phyloP scores from a whole-genome alignment of 2,113 vertebrate species.

The Eulemur macaco region DNA sequence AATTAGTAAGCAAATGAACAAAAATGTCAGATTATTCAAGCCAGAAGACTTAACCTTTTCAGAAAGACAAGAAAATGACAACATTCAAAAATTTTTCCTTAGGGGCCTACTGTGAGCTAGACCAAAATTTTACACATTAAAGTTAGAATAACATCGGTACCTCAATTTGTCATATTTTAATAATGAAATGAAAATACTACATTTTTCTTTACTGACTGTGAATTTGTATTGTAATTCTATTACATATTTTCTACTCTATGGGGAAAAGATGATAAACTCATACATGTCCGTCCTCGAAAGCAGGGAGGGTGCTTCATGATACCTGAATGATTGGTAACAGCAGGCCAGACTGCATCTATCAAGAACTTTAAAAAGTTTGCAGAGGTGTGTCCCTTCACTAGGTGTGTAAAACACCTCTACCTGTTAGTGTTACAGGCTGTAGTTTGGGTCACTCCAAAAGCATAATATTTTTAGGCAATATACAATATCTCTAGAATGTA shows the following conservation, averaged over 20 bases:
- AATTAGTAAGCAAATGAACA: background rate
- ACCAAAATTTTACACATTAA: background rate
- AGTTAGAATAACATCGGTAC: background rate
- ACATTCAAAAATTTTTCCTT: background rate
- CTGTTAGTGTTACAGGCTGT: background rate
- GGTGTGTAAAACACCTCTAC: background rate
- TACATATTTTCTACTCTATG: background rate
- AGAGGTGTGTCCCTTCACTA: background rate
- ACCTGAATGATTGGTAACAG: background rate
- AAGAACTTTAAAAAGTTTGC: background rate
- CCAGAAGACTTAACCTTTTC: background rate
- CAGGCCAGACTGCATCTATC: background rate
- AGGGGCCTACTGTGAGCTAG: background rate
- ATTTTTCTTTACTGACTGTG: background rate
- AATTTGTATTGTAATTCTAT: background rate
- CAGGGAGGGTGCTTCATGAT: background rate
- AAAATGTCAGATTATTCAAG: background rate
- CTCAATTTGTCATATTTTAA: background rate
- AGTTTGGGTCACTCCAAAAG: background rate
- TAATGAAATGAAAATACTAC: background rate
- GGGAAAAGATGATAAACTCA: background rate
- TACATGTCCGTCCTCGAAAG: background rate
- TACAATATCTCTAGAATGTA: background rate
- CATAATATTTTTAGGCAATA: background rate
- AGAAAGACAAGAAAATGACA: background rate